phyloP scores from a whole-genome alignment of 2,113 vertebrate genomes.

The Psephotus haematonotus region DNA sequence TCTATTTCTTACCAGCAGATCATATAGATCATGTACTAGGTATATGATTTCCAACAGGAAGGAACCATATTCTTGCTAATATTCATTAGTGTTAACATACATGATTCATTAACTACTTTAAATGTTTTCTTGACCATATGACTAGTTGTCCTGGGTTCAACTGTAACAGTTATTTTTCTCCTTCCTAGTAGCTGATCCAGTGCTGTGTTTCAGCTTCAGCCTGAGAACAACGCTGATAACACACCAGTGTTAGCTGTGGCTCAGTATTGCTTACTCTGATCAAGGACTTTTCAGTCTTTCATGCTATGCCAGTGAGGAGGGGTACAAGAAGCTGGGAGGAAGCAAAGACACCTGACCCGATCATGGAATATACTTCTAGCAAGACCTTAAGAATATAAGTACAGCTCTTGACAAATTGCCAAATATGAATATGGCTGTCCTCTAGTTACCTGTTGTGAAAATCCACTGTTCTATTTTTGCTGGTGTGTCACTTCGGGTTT shows the following conservation, averaged over 20 bases:
- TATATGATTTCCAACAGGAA: neutral
- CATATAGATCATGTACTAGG: neutral
- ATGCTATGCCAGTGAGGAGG: neutral
- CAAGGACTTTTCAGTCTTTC: neutral
- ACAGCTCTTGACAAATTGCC: neutral
- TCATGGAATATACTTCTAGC: neutral
- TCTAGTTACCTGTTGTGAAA: neutral
- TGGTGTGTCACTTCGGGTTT: neutral
- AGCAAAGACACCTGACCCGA: neutral
- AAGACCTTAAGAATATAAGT: neutral
- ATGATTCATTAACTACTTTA: neutral
- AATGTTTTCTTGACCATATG: neutral
- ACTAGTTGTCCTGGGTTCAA: neutral
- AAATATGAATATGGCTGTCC: rapidly evolving
- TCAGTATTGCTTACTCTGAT: neutral
- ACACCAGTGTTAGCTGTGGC: neutral
- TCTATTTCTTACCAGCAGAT: neutral
- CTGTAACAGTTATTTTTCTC: neutral
- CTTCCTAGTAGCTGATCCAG: neutral
- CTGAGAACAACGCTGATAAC: neutral
- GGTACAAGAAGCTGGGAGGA: neutral
- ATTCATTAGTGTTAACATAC: neutral
- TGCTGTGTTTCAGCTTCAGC: neutral
- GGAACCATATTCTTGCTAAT: neutral
- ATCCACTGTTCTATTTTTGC: neutral